Base-by-base conservation (phyloP, 2,113 vertebrate species). In the Tragelaphus strepsiceros region DNA sequence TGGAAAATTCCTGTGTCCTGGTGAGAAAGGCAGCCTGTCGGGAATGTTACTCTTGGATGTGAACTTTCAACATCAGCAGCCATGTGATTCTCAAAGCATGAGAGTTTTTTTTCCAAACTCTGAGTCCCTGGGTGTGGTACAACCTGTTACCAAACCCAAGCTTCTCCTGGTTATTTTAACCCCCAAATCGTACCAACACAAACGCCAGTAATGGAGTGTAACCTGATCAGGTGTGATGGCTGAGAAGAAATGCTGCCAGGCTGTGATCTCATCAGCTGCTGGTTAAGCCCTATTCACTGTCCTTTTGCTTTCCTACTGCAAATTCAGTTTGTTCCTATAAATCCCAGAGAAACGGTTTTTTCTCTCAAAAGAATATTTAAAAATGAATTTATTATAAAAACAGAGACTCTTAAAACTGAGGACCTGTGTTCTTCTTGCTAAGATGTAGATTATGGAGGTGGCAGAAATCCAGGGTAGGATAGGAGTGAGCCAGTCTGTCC, bases 31-130 rank as follows among this genome's bases (percentile, higher is more conserved):
- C 98, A 98, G 98, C 98, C 98, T 93, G 93, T 97, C 97, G 96
- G 97, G 98, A 98, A 98, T 99, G 98, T 99, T 99, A 98, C 98
- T 99, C 98, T 99, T 98, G 98, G 98, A 99, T 96, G 97, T 83
- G 96, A 98, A 97, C 97, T 90, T 98, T 96, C 95, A 5, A 28
- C 98, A 97, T 98, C 98, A 98, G 98, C 98, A 98, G 98, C 98
- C 98, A 97, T 98, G 92, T 96, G 98, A 98, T 98, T 98, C 97
- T 98, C 98, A 97, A 97, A 98, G 98, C 98, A 98, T 98, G 97
- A 95, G 97, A 56, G 67, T 97, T 98, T 95, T 80, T 80, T 74
- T 19, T 32, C 93, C 92, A 97, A 93, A 97, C 84, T 98, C 98
- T 88, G 86, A 15, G 61, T 98, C 97, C 91, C 94, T 97, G 98